Base-by-base conservation (phyloP, 2,113 vertebrate genomes). In the Cryptotis parvus region DNA sequence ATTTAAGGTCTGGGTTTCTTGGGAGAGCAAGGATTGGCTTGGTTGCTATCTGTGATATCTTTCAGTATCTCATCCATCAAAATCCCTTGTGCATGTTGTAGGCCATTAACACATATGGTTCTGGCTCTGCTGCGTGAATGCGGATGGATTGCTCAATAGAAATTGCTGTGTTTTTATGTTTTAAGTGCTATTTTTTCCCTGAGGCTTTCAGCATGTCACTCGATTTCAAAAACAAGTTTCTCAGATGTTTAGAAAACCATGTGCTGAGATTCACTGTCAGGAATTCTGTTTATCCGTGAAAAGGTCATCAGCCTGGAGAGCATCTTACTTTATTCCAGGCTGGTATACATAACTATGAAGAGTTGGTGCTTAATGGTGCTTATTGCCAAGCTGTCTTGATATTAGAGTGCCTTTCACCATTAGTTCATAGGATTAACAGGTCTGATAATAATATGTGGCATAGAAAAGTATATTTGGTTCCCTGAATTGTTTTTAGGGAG, bases 201-300 rank as follows among this genome's bases (percentile, higher is more conserved):
- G 66, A 88, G 91, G 94, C 91, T 92, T 96, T 79, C 90, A 78
- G 81, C 52, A 73, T 68, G 75, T 90, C 39, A 4, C 87, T 72
- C 39, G 91, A 69, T 84, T 90, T 96, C 87, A 91, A 63, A 93
- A 91, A 41, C 89, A 91, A 94, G 88, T 81, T 82, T 78, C 27
- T 92, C 80, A 70, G 20, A 0, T 86, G 72, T 74, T 79, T 89
- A 37, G n/a, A 86, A 92, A 93, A 49, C 68, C 76, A 35, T 8
- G 39, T 84, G 90, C 58, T 58, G 29, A 80, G 65, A 41, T 69
- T 90, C 82, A 58, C 39, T 55, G 63, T 75, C 72, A 58, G 91
- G 58, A 31, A 87, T 45, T 88, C 90, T 90, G 45, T 83, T 92
- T 87, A 55, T 81, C 84, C 87, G 49, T 0, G 2, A 31, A 79